Evolutionary conservation across 2,113 vertebrate species (phyloP).

Genomic region (Cyprichromis sp.): DNA sequence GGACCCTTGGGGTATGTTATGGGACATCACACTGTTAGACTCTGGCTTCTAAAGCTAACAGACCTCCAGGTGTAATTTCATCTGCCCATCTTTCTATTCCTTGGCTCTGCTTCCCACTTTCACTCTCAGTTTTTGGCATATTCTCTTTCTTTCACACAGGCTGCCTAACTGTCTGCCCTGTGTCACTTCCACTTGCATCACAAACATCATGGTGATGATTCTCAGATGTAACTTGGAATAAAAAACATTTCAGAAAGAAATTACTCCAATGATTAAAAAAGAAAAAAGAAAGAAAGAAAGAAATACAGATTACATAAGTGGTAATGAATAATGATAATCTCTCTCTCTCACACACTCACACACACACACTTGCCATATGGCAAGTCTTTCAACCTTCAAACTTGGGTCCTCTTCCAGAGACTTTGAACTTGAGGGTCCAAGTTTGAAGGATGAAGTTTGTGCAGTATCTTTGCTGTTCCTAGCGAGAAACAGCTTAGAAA

Average conservation of each 20-base stretch:
- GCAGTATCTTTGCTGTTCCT: background rate
- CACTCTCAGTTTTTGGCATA: background rate
- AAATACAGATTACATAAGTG: background rate
- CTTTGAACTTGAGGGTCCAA: background rate
- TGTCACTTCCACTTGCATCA: constrained; percentile 50
- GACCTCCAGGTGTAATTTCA: constrained; percentile 59
- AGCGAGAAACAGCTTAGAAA: background rate
- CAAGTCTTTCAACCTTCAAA: background rate
- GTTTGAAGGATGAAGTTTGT: background rate
- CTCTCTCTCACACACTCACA: background rate
- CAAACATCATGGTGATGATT: constrained; percentile 15
- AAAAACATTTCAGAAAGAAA: constrained; percentile 22
- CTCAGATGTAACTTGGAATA: background rate
- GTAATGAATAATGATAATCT: background rate
- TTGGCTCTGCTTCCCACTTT: background rate
- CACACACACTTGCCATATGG: background rate
- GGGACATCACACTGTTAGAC: constrained; percentile 41
- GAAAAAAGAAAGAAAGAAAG: background rate
- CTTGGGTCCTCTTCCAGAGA: background rate
- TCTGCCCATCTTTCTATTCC: constrained; percentile 46
- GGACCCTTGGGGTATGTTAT: constrained; percentile 48
- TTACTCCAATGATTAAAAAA: background rate
- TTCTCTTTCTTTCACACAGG: background rate
- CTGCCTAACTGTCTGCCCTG: background rate
- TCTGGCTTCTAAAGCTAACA: constrained; percentile 53